Base-by-base conservation (phyloP, 2,888 invertebrate genomes). In the Apamea epomidion region DNA sequence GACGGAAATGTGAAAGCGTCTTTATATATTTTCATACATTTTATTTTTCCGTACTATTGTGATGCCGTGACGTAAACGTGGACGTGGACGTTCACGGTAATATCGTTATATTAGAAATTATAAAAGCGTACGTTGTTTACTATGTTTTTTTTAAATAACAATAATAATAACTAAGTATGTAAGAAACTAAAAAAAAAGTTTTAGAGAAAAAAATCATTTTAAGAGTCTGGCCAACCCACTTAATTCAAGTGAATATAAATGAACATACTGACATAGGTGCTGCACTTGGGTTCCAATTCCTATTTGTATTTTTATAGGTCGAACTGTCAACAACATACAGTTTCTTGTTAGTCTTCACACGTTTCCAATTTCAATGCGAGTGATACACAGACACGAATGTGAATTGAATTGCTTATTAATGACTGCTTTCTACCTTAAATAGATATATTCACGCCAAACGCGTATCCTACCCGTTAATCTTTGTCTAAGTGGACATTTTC, bases 341-440 rank as follows among this genome's bases (percentile, higher is more conserved):
- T 32, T 67, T 37, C n/a, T 51, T 67, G 45, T 70, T 54, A 69
- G 60, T 48, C 29, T 68, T 68, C 62, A 68, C 75, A 82, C 75
- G 80, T 77, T 78, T 78, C 1, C 60, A 48, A 85, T 83, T 70
- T 21, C 60, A 70, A 64, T 69, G 48, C 67, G 32, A 79, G 10
- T 32, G 32, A 42, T 71, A 65, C 10, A 48, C 6, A 37, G 7
- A 68, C 54, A 71, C 10, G 72, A 82, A n/a, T n/a, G n/a, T n/a
- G n/a, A n/a, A 83, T 68, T 62, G 71, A 78, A 78, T 82, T 32
- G 68, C 42, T 62, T 68, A 78, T n/a, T 42, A 78, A 58, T 48
- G 77, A 68, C 54, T 54, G 45, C 65, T 77, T 82, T 65, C 60
- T 64, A 77, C 32, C 10, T 37, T 18, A 62, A 7, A 29, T 0